A percentile compares a stretch with the other conserved stretches of the same genome.
Evolutionary conservation across 2,797 vertebrate genomes (phyloP).

Genomic region (Enteromius unitaeniatus): DNA sequence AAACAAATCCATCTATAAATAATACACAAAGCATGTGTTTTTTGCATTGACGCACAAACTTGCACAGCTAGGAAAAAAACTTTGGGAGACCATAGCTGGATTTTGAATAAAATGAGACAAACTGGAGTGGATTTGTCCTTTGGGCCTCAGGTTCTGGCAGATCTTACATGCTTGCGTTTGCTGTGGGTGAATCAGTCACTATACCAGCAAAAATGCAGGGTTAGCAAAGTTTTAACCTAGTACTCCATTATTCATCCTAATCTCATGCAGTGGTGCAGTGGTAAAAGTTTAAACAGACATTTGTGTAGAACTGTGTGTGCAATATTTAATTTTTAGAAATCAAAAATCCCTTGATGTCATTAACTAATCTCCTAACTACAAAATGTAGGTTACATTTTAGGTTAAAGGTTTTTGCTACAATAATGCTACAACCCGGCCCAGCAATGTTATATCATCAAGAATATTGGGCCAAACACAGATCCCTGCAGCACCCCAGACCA

Average conservation of each 20-base stretch:
- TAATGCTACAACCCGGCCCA: not conserved
- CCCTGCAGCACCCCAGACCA: not conserved
- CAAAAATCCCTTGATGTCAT: not conserved
- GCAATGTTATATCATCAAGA: not conserved
- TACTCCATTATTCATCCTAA: conserved; percentile 72
- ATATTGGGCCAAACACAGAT: not conserved
- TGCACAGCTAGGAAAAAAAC: conserved; percentile 52
- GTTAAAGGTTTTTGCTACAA: not conserved
- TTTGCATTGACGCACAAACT: not conserved
- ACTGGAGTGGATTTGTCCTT: conserved; percentile 50
- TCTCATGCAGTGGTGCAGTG: not conserved
- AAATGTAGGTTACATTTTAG: not conserved
- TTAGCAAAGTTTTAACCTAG: conserved; percentile 78
- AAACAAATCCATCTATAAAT: not conserved
- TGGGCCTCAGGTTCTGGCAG: conserved; percentile 65
- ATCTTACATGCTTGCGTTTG: conserved; percentile 58
- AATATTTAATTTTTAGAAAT: not conserved
- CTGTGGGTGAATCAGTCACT: conserved; percentile 58
- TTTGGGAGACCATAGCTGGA: conserved; percentile 49
- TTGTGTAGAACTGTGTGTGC: not conserved
- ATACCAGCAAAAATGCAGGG: conserved; percentile 68
- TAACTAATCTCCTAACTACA: not conserved
- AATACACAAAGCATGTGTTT: not conserved
- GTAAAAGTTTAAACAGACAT: not conserved
- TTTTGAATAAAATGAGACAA: conserved; percentile 45